Evolutionary conservation across 2,797 vertebrate species (phyloP).

Genomic region (Numenius phaeopus): DNA sequence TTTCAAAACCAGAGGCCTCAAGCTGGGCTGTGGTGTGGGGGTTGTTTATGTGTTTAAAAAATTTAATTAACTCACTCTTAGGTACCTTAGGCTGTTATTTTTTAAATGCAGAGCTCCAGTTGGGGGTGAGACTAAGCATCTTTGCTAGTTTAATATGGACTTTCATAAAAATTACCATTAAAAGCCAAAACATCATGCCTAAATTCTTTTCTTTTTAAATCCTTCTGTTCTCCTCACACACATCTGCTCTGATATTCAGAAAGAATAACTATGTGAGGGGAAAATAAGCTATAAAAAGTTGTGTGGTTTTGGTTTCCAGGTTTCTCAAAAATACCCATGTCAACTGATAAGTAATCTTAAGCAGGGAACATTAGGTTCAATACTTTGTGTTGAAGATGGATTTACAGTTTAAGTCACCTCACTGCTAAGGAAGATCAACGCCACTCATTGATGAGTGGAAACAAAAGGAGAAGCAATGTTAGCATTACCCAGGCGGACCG

Average conservation of each 20-base stretch:
- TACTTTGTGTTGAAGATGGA: not conserved
- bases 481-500: not conserved
- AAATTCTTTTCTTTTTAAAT: not conserved
- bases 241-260: not conserved
- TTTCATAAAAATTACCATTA: not conserved
- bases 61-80: not conserved
- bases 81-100: not conserved
- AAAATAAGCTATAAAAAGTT: not conserved
- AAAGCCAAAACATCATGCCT: not conserved
- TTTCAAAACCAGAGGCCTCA: not conserved
- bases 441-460: not conserved
- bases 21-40: not conserved
- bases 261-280: not conserved
- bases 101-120: not conserved
- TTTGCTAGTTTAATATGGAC: not conserved
- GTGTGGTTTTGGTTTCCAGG: not conserved
- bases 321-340: not conserved
- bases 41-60: not conserved
- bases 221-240: not conserved
- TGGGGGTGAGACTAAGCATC: not conserved
- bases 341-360: not conserved
- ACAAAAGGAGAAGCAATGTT: slow-evolving; percentile 10
- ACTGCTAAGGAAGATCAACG: not conserved
- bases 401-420: slow-evolving; percentile 2
- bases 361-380: not conserved